phyloP scores from a whole-genome alignment of 2,797 vertebrate species.

The Notolepis coatsorum region DNA sequence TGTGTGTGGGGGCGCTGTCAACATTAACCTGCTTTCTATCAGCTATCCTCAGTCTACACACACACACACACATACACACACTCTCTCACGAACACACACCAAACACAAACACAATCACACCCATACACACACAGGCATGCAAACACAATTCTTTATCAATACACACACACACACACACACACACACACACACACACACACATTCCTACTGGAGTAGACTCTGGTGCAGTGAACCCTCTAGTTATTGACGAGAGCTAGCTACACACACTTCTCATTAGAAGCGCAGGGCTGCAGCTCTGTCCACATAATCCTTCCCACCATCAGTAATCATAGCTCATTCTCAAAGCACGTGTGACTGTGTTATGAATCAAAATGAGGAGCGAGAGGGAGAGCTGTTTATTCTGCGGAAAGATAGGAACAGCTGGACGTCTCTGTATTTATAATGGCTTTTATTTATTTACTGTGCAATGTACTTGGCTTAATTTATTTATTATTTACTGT shows the following conservation, averaged over 20 bases:
- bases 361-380: conserved; percentile 8
- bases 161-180: neutral
- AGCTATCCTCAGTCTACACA: conserved; percentile 52
- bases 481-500: too few species aligned
- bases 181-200: neutral
- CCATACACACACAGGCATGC: neutral
- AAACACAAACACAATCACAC: neutral
- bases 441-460: too few species aligned
- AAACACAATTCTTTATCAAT: neutral
- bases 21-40: conserved; percentile 72
- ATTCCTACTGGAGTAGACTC: conserved; percentile 14
- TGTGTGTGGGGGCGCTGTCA: conserved; percentile 56
- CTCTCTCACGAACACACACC: conserved; percentile 1
- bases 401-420: conserved; percentile 25
- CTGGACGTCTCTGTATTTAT: conserved; percentile 4
- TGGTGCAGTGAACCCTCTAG: conserved; percentile 47
- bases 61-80: neutral
- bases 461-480: too few species aligned
- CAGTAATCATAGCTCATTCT: conserved; percentile 49
- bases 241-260: conserved; percentile 50
- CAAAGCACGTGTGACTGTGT: conserved; percentile 5
- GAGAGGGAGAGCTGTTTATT: conserved; percentile 8
- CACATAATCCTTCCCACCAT: conserved; percentile 36
- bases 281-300: conserved; percentile 34
- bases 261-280: conserved; percentile 44